These are phyloP conservation scores for Lathronympha strigana DNA, from an alignment of 2,888 invertebrate species.

Conservation along the genomic window DNA sequence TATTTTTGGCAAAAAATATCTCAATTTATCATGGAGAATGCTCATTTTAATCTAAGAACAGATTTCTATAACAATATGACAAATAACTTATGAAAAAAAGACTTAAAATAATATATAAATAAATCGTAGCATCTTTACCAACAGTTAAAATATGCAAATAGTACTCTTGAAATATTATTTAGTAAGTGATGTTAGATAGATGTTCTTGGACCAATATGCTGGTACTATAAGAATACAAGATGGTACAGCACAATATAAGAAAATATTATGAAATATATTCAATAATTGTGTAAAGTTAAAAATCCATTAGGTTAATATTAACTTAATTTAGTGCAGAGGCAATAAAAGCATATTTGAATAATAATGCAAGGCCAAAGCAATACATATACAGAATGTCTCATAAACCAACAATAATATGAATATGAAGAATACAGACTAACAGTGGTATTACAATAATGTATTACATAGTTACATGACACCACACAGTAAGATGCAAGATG, in stretches of 20 bases:
- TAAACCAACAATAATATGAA: conserved; percentile 1
- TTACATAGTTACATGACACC: no score
- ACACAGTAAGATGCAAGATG: no score
- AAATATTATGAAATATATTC: conserved; percentile 17
- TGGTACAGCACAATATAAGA: not conserved
- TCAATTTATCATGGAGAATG: not conserved
- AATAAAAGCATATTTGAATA: conserved; percentile 7
- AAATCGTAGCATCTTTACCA: not conserved
- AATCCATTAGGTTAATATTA: conserved; percentile 8
- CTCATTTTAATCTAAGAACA: not conserved
- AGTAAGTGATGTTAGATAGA: not conserved
- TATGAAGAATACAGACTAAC: no score
- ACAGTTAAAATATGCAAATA: not conserved
- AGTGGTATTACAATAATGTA: no score
- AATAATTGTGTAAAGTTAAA: conserved; percentile 19
- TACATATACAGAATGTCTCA: conserved; percentile 13
- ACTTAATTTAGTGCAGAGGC: not conserved
- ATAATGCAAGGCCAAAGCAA: conserved; percentile 31
- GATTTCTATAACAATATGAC: not conserved
- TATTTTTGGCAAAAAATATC: conserved; percentile 4
- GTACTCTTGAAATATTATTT: not conserved
- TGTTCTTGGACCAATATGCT: conserved; percentile 23
- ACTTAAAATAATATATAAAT: not conserved
- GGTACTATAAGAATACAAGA: not conserved
- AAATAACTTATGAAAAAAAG: not conserved